Evolutionary conservation across 2,888 invertebrate genomes (phyloP).

Genomic region (Epinotia brunnichana): DNA sequence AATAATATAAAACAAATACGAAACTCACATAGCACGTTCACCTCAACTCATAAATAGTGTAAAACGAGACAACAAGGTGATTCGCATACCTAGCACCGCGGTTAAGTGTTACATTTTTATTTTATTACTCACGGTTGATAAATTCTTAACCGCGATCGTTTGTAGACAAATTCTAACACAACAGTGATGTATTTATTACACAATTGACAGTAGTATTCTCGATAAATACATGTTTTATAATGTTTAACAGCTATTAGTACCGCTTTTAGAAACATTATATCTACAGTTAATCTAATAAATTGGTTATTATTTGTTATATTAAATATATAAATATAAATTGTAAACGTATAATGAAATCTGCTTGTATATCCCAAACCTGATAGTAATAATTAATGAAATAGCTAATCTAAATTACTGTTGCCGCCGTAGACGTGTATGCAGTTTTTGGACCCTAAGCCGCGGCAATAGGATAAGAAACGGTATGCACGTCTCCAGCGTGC

Average conservation of each 20-base stretch:
- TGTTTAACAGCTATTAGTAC: not conserved
- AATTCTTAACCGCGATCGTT: not conserved
- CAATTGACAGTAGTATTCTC: not conserved
- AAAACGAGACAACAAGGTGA: constrained; percentile 13
- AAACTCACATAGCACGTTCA: not conserved
- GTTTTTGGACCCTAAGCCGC: no score
- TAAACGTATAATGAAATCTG: no score
- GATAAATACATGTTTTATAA: not conserved
- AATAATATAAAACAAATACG: not conserved
- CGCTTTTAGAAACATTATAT: not conserved
- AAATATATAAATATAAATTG: no score
- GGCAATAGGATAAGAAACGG: no score
- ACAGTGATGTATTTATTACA: constrained; percentile 5
- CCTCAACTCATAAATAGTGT: constrained; percentile 1
- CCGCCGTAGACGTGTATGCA: no score
- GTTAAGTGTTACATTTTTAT: constrained; percentile 6
- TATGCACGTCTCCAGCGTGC: no score
- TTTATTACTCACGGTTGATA: constrained; percentile 14
- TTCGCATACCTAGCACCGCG: constrained; percentile 3
- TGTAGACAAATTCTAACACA: constrained; percentile 4
- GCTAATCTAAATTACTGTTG: no score
- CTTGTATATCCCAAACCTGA: no score
- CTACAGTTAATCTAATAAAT: no score
- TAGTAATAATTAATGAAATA: no score
- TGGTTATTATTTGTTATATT: not conserved